Base-by-base conservation (phyloP, 92 coral and sea anemone species). In the Umimayanthus chanpuru region DNA sequence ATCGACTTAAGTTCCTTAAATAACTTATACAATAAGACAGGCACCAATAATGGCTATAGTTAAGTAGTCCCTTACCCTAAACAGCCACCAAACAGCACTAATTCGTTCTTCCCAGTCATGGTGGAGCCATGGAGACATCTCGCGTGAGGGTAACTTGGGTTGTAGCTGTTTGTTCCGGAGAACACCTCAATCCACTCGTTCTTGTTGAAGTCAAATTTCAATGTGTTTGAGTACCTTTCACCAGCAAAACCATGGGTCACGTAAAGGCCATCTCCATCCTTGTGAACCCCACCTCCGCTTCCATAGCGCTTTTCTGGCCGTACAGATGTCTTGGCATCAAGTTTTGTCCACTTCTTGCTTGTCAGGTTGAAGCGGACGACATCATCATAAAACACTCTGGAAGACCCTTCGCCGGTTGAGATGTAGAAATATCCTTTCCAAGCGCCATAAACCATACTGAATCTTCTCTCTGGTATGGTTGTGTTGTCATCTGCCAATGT, bases 81-180 rank as follows among this genome's bases (percentile, higher is more conserved):
- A 90, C 99, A 97, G 18, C 99, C 99, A 12, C 99, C 99, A 91
- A 88, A 97, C 96, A 97, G 87, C 29, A 97, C 92, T 1, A 97
- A 55, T 86, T 95, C 95, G 79, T 95, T 94, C 4, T 86, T 89
- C 0, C 86, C 92, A 18, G 93, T 74, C 98, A 97, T 90, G n/a
- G 95, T 92, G 39, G 93, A 90, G 9, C 94, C 87, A 79, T 92
- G 98, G 9, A 97, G 94, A 70, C 99, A 97, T 12, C 99, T 90
- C 5, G 99, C 80, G 61, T 97, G 99, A 30, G 99, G 99, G 40
- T 83, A 93, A 4, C 93, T 90, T 14, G 99, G 99, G 26, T 97
- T 92, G 76, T 97, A 97, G 73, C 94, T 92, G 73, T 92, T 93
- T 10, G 99, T 90, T 18, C 99, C 99, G 11, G 74, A 74, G 90